Percentiles rank a stretch among this genome's conserved stretches.
phyloP scores from a whole-genome alignment of 2,888 invertebrate genomes.

The Eupithecia abbreviata region DNA sequence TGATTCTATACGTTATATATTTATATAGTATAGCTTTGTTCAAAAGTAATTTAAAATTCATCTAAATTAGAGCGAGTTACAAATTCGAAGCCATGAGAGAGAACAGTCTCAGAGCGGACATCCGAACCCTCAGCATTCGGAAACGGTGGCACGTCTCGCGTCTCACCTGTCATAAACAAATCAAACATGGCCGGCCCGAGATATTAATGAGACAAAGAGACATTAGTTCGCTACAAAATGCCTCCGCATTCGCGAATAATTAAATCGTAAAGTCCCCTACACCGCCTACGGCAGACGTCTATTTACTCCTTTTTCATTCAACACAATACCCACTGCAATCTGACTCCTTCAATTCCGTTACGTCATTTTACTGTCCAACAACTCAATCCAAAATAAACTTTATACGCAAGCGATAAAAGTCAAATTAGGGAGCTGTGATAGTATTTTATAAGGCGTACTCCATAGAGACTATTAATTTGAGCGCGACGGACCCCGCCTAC shows the following conservation, averaged over 20 bases:
- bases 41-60: slow-evolving; percentile 2
- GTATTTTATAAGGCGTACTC: slow-evolving; percentile 77
- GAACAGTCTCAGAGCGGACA: slow-evolving; percentile 23
- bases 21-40: not conserved
- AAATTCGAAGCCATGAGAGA: slow-evolving; percentile 12
- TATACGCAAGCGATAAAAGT: slow-evolving; percentile 45
- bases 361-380: slow-evolving; percentile 59
- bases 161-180: slow-evolving; percentile 80
- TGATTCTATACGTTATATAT: no score
- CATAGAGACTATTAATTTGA: slow-evolving; percentile 80
- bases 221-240: slow-evolving; percentile 84
- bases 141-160: slow-evolving; percentile 51
- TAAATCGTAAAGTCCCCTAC: slow-evolving; percentile 84
- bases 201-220: slow-evolving; percentile 84
- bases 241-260: slow-evolving; percentile 84
- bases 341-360: slow-evolving; percentile 65
- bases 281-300: slow-evolving; percentile 80
- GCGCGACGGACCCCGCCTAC: slow-evolving; percentile 82
- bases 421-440: slow-evolving; percentile 41
- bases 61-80: slow-evolving; percentile 23
- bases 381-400: slow-evolving; percentile 48
- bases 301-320: slow-evolving; percentile 85
- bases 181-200: slow-evolving; percentile 82
- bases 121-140: slow-evolving; percentile 28
- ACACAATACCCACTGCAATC: slow-evolving; percentile 83